A percentile compares a stretch with the other conserved stretches of the same genome.
phyloP scores from a whole-genome alignment of 2,797 vertebrate species.

The Brachyalestes nurse region DNA sequence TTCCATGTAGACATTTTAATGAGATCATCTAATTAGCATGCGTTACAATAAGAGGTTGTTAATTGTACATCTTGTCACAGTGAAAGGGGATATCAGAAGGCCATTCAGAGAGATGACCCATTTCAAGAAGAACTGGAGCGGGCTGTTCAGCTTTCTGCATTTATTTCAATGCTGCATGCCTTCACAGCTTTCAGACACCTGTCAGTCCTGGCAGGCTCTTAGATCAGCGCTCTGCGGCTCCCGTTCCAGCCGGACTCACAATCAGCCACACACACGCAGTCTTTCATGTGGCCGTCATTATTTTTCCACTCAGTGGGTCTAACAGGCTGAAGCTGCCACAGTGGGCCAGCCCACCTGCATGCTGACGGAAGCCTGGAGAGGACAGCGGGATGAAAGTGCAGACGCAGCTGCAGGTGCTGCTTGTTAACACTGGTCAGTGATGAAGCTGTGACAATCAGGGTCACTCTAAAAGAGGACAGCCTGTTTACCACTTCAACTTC shows the following conservation, averaged over 20 bases:
- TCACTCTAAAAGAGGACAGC: slow-evolving; percentile 1
- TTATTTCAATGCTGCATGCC: slow-evolving; percentile 11
- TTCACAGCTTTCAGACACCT: slow-evolving; percentile 48
- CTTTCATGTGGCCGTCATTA: slow-evolving; percentile 68
- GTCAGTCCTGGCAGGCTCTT: slow-evolving; percentile 44
- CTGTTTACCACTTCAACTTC: not conserved
- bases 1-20: slow-evolving; percentile 8
- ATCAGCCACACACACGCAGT: slow-evolving; percentile 39
- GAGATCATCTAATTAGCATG: slow-evolving; percentile 16
- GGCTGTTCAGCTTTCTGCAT: slow-evolving; percentile 13
- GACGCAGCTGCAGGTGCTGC: slow-evolving; percentile 62
- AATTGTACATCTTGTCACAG: not conserved
- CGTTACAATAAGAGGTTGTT: slow-evolving; percentile 6
- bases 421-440: slow-evolving; percentile 58
- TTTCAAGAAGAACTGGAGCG: slow-evolving; percentile 22
- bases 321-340: slow-evolving; percentile 69
- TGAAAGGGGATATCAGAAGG: not conserved
- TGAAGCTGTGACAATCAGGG: slow-evolving; percentile 18
- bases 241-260: slow-evolving; percentile 36
- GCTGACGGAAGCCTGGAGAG: slow-evolving; percentile 60
- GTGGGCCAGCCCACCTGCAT: slow-evolving; percentile 72
- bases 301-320: slow-evolving; percentile 77
- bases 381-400: slow-evolving; percentile 11
- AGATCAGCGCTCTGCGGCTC: slow-evolving; percentile 40
- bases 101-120: slow-evolving; percentile 3